A percentile compares a stretch with the other conserved stretches of the same genome.
Conservation (phyloP, 1,140 invertebrate species). For the Melipona quadrifasciata region DNA sequence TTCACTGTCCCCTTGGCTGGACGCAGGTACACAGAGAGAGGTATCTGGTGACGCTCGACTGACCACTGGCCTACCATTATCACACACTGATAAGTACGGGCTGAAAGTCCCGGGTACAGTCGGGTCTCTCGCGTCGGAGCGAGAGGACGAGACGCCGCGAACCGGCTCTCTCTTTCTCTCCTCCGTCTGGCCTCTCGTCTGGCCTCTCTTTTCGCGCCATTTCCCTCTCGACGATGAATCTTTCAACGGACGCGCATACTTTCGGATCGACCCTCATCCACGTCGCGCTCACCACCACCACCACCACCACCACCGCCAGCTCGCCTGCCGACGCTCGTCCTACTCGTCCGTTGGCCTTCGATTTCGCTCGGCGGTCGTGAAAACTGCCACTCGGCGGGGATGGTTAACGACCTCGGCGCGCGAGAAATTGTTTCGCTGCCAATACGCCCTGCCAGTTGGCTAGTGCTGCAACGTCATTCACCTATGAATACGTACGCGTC, state of each 20-base stretch:
- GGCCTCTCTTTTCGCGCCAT: constrained; percentile 22
- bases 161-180: constrained; percentile 7
- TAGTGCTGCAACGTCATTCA: constrained; percentile 26
- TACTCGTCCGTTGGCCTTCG: background rate
- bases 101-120: constrained; percentile 8
- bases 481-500: background rate
- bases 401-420: constrained; percentile 51
- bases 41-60: constrained; percentile 8
- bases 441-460: constrained; percentile 21
- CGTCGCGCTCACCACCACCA: background rate
- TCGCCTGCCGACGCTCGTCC: background rate
- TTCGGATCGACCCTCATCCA: constrained; percentile 14
- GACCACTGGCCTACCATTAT: constrained; percentile 29
- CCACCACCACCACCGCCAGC: too few relatives aligned
- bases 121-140: constrained; percentile 3
- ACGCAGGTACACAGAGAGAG: background rate
- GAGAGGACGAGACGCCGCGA: background rate
- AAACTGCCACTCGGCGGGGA: constrained; percentile 1
- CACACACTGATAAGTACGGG: background rate
- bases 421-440: constrained; percentile 51
- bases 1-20: background rate
- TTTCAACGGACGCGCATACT: constrained; percentile 37
- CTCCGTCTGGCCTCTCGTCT: constrained; percentile 3
- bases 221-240: constrained; percentile 52
- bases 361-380: background rate